Percentiles rank a stretch among this genome's conserved stretches.
Conservation (phyloP, 2,797 vertebrate genomes). For the Aldrovandia affinis region DNA sequence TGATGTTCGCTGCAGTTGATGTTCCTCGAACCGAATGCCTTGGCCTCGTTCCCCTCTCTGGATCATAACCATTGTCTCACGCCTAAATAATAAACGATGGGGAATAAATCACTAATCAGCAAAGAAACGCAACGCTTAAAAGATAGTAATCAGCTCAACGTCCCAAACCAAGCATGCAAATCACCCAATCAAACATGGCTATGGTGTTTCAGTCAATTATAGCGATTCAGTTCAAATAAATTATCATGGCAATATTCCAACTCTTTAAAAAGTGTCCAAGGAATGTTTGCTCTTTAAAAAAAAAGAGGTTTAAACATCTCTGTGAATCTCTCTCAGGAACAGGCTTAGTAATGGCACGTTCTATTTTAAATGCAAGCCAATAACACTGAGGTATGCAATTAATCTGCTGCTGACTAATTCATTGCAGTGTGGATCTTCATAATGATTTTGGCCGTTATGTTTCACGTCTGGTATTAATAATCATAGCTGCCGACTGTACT, state of each 20-base stretch:
- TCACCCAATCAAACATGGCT: neutral
- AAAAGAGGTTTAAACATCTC: too few species aligned
- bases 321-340: too few species aligned
- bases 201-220: neutral
- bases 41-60: conserved; percentile 12
- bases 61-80: neutral
- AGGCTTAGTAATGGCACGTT: too few species aligned
- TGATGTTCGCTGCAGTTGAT: conserved; percentile 63
- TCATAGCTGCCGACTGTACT: neutral
- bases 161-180: neutral
- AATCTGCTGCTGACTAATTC: neutral
- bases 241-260: neutral
- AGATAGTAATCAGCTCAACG: neutral
- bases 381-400: neutral
- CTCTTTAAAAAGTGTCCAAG: neutral
- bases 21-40: conserved; percentile 45
- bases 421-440: neutral
- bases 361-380: neutral
- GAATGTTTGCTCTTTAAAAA: neutral
- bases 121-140: conserved; percentile 3
- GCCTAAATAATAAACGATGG: conserved; percentile 35
- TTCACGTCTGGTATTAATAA: neutral
- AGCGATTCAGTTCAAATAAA: neutral
- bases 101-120: conserved; percentile 26
- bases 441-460: neutral